Base-by-base conservation (phyloP, 2,888 invertebrate species). In the Cynaeus angustus region DNA sequence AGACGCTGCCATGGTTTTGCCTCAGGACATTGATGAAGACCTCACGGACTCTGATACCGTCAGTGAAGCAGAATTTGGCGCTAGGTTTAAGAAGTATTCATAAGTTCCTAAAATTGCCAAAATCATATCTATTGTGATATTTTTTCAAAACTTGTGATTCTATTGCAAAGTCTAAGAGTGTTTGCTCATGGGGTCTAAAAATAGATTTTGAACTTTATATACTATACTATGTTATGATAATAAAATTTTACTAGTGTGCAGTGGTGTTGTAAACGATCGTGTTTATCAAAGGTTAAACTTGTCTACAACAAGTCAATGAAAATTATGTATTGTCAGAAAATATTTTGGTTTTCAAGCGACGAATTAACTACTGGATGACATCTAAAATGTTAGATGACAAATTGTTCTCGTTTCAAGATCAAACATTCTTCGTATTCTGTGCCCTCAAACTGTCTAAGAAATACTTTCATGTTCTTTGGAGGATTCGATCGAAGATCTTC, bases 401-500 rank as follows among this genome's bases (percentile, higher is more conserved):
- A 50, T 61, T 61, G 14, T 61, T 61, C 61, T 48, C 21, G 61
- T 61, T 48, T 21, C 37, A 61, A 33, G 46, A 61, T 61, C 13
- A 61, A 48, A 61, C 50, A 61, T 61, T 61, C 38, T 48, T 59
- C 33, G 46, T 59, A 59, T 12, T 46, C 10, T 46, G 3, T 59
- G 59, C 9, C 59, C 59, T 33, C 46, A 59, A 59, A 59, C 59
- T 59, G 59, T 10, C 59, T 59, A 59, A 59, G 46, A 59, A 59
- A 48, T 30, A 59, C 59, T 59, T 59, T 59, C 59, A 59, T 59
- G 46, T 59, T 56, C 56, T 55, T 16, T 55, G 41, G 38, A 38
- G 41, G 46, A 46, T 46, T 46, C 16, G 46, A 55, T 55, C 16
- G 16, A 8, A 55, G 28, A 43, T 56, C 28, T 43, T 56, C 41